Base-by-base conservation (phyloP, 2,888 invertebrate genomes). In the Lathronympha strigana region DNA sequence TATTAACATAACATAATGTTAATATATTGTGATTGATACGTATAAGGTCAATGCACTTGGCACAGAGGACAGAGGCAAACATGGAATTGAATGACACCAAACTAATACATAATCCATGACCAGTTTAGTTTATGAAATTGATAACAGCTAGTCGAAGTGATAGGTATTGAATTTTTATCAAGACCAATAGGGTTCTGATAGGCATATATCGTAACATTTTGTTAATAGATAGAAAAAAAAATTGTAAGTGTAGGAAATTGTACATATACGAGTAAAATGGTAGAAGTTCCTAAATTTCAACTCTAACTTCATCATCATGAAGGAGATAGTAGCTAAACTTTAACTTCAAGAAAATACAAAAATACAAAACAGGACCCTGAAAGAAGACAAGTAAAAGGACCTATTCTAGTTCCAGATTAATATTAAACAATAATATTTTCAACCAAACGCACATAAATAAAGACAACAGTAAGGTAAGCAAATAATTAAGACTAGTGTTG, bases 21-120 rank as follows among this genome's bases (percentile, higher is more conserved):
- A 63, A 63, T 63, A 40, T 50, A 57, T 63, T 40, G 43, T 63
- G 57, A 57, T 55, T 54, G 25, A 54, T 54, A 38, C 54, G 43
- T 57, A 33, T 40, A 31, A 43, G 50, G 50, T 63, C 63, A 50
- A 50, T 50, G 57, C 57, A 57, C 63, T 63, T 23, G 40, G 40
- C 33, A 50, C 49, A 36, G 53, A 45, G 28, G 45, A 63, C 49
- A 50, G 49, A 21, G 60, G 60, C 43, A 57, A 57, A 57, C 31
- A 31, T 57, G 31, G 57, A 57, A 31, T 25, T 31, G 31, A 57
- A 57, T 57, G 43, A 28, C 19, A 31, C 43, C 6, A 45, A 57
- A 19, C 40, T 57, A 45, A 43, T 57, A 45, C 23, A 40, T 55
- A 43, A 28, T 43, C 55, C 55, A 55, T 55, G 55, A 43, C 17